Base-by-base conservation (phyloP, 1,140 invertebrate genomes). In the Drosophila pseudoananassae region DNA sequence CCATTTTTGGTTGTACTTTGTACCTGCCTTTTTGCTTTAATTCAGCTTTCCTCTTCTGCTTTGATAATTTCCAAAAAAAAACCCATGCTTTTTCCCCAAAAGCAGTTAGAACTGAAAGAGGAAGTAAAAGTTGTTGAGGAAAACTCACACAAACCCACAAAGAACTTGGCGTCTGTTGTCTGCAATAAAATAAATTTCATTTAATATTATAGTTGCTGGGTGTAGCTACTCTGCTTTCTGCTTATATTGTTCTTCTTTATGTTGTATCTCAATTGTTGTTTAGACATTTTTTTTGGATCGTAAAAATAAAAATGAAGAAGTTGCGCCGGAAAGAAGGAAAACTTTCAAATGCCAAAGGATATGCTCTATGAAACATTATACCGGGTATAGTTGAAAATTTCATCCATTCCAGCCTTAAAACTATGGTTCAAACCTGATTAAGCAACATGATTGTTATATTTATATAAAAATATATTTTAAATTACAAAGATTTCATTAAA, bases 161-260 rank as follows among this genome's bases (percentile, higher is more conserved):
- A 71, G 63, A 64, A 58, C 51, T 64, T 65, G 72, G 71, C 72
- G 60, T 64, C 71, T 75, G 53, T 56, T 66, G 70, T 75, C 71
- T 66, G 60, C 73, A 75, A 83, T 84, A 83, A 82, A 82, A 82
- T 82, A 78, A 82, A 83, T 82, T 82, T 78, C 69, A 75, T 77
- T 75, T 75, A 75, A 65, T 64, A 46, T 66, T 75, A 68, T 68
- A 51, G 46, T 54, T 61, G 33, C 23, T 49, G 58, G 14, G n/a
- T 9, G 3, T 5, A 5, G 5, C 33, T 27, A 31, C 29, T 20
- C 23, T 54, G 61, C 17, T 38, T 3, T 20, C 9, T 10, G 17
- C 65, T 49, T 69, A 68, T 69, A 68, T 69, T 69, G 65, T 68
- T 56, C 63, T 55, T 68, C 61, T 68, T 69, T 38, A 69, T 66